Evolutionary conservation across 2,113 vertebrate genomes (phyloP), one percentile per base, ranked within the genome.

Genomic region (Xenopus borealis): DNA sequence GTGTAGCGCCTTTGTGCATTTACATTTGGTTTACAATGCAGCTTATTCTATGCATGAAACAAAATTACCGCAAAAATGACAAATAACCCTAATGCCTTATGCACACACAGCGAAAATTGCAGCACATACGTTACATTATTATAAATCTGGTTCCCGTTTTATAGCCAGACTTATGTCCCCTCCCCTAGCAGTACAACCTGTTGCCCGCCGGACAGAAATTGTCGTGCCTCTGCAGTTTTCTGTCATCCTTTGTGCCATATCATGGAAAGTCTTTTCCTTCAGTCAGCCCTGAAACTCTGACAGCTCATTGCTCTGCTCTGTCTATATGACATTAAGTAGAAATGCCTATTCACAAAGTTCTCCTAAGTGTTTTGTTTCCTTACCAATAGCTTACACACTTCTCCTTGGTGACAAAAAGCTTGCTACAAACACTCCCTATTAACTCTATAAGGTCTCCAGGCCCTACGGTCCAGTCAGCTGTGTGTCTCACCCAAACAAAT

Each of bases 391-490:
- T 69, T 77, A 82, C 58, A 79, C 75, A 65, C 80, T 84, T 89
- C 92, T 91, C 93, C 93, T 91, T 91, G 92, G 94, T 89, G 89
- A 95, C 93, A 81, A 87, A 61, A 50, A 40, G 69, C 87, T 13
- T 78, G 86, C 85, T 86, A 86, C 89, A 92, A 92, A 94, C 93
- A 92, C 84, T 91, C 84, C 83, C 80, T 2, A 7, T 91, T 91
- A 93, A 90, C 88, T 77, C 85, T 82, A 78, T 69, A 68, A 7
- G 57, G 80, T 1, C 66, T 52, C 18, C 64, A 52, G 17, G 46
- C 64, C 44, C 62, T 62, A 16, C 18, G 16, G 58, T 33, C 50
- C 61, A 66, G 62, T 14, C 18, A 45, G 40, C 33, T 18, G 63
- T 9, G 7, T 19, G 16, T 63, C 23, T 59, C 19, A 20, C 57